Percentiles rank a stretch among this genome's conserved stretches.
Evolutionary conservation across 2,797 vertebrate species (phyloP).

Genomic region (Lepilemur ruficaudatus): DNA sequence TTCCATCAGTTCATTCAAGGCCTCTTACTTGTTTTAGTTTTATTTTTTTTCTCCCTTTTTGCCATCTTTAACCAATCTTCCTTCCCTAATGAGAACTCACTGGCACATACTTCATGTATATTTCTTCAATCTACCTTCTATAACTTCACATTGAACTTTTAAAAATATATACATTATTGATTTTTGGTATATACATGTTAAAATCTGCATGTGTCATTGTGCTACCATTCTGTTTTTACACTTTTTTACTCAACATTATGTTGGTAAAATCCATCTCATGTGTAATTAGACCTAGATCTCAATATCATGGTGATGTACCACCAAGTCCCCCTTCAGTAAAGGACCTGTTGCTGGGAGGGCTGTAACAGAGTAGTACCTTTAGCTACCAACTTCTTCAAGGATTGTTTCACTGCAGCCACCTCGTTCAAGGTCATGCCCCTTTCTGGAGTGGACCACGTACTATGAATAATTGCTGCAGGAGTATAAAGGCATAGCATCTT

Average conservation of each 20-base stretch:
- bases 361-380: background rate
- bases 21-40: background rate
- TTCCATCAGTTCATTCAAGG: background rate
- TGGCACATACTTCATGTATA: background rate
- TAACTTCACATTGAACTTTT: background rate
- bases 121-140: background rate
- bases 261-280: background rate
- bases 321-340: background rate
- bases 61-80: background rate
- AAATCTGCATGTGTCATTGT: background rate
- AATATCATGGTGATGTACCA: background rate
- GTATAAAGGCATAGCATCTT: no score
- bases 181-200: background rate
- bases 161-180: no score
- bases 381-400: background rate
- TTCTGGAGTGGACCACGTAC: no score
- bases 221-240: background rate
- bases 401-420: no score
- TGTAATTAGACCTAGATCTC: background rate
- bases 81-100: background rate
- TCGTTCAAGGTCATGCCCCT: background rate
- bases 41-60: background rate
- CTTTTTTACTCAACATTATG: no score
- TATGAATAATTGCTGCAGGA: no score
- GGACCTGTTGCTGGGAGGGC: no score